These are phyloP conservation scores for Tryphoninae sp. DNA, from an alignment of 2,888 invertebrate species.

Conservation along the genomic window DNA sequence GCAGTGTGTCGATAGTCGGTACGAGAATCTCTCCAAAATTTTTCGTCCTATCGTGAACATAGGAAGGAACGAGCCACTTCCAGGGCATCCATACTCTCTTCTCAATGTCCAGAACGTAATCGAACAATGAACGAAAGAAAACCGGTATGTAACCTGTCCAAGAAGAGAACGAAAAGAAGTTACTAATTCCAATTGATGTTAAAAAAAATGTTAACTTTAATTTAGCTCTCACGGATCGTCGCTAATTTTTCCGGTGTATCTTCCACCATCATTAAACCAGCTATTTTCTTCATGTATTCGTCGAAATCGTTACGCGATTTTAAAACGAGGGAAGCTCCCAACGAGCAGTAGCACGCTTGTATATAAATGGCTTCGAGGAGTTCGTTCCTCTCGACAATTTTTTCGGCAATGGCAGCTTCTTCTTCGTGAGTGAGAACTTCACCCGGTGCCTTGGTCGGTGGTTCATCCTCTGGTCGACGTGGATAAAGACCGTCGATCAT, in stretches of 20 bases:
- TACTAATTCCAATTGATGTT: background rate
- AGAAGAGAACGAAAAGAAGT: background rate
- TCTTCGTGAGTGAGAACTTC: constrained; percentile 79
- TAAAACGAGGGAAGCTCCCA: constrained; percentile 90
- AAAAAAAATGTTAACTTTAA: background rate
- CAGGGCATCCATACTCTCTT: constrained; percentile 91
- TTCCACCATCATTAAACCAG: constrained; percentile 87
- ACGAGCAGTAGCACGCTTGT: constrained; percentile 91
- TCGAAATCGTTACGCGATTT: constrained; percentile 89
- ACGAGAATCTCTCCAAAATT: constrained; percentile 93
- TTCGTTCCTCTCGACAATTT: constrained; percentile 65
- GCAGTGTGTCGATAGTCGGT: constrained; percentile 93
- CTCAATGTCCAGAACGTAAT: constrained; percentile 89
- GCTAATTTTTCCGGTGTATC: constrained; percentile 86
- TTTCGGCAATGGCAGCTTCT: constrained; percentile 88
- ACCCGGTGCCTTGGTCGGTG: constrained; percentile 8
- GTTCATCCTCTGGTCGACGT: constrained; percentile 59
- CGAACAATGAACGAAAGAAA: constrained; percentile 88
- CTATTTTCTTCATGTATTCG: constrained; percentile 88
- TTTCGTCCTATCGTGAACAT: constrained; percentile 87
- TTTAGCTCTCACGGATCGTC: constrained; percentile 81
- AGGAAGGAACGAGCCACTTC: constrained; percentile 90
- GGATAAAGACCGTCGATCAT: constrained; percentile 90
- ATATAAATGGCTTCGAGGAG: constrained; percentile 79
- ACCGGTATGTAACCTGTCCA: constrained; percentile 88